Conservation (phyloP, 2,113 vertebrate genomes). For the Hiodon tergisus region DNA sequence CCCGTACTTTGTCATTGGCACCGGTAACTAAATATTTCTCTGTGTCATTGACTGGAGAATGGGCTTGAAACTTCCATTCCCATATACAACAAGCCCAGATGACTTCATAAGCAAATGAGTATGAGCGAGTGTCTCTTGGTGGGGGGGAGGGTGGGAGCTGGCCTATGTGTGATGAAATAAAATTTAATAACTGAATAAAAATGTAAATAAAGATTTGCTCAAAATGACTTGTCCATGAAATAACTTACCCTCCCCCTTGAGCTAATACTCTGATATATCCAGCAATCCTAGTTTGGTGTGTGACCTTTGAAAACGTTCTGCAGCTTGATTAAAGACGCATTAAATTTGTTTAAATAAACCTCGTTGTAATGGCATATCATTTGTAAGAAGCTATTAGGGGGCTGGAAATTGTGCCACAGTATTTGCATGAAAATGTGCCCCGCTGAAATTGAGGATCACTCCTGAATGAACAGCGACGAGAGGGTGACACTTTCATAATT, state of each 20-base stretch:
- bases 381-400: slow-evolving; percentile 99
- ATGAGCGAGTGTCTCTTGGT: too few species aligned
- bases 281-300: slow-evolving; percentile 92
- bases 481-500: slow-evolving; percentile 85
- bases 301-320: slow-evolving; percentile 99
- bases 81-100: not conserved
- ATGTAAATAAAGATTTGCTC: slow-evolving; percentile 99
- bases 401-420: slow-evolving; percentile 78
- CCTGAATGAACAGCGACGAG: slow-evolving; percentile 74
- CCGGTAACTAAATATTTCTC: too few species aligned
- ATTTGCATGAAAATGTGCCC: slow-evolving; percentile 99
- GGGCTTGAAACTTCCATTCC: too few species aligned
- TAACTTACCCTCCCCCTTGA: slow-evolving; percentile 89
- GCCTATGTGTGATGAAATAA: slow-evolving; percentile 76
- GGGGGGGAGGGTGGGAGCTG: slow-evolving; percentile 53
- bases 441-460: slow-evolving; percentile 79
- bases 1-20: too few species aligned
- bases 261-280: slow-evolving; percentile 90
- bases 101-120: slow-evolving; percentile 5
- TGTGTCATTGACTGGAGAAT: too few species aligned
- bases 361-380: slow-evolving; percentile 99
- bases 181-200: slow-evolving; percentile 99
- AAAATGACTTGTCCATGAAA: slow-evolving; percentile 98
- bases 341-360: slow-evolving; percentile 99
- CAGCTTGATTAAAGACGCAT: slow-evolving; percentile 99